These are phyloP conservation scores for Eulacestoma nigropectus DNA, from an alignment of 2,113 vertebrate genomes.

Conservation along the genomic window DNA sequence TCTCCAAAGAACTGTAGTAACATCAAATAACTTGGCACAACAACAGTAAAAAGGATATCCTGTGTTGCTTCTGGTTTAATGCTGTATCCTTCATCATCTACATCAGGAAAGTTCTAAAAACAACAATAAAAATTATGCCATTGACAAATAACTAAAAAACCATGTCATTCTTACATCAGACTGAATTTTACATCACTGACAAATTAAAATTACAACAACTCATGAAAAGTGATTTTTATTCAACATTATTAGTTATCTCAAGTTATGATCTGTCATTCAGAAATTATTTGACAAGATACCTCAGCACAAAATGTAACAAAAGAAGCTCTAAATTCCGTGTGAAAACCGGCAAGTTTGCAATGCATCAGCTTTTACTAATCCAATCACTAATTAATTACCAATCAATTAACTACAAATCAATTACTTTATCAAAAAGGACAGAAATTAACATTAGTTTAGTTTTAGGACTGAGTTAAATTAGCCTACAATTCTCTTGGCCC, in stretches of 20 bases:
- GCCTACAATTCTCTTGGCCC: neutral
- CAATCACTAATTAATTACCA: neutral
- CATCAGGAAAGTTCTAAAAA: slow-evolving; percentile 87
- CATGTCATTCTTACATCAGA: neutral
- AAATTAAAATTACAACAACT: neutral
- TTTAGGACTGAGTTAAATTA: neutral
- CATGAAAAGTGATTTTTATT: neutral
- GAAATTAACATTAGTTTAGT: neutral
- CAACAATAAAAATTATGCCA: neutral
- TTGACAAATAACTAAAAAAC: neutral
- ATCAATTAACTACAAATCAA: neutral
- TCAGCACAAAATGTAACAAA: neutral
- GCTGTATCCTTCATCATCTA: slow-evolving; percentile 95
- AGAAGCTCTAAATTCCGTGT: neutral
- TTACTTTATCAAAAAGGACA: neutral
- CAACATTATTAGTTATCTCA: neutral
- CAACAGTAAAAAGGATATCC: slow-evolving; percentile 83
- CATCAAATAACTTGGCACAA: neutral
- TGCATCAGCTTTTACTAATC: neutral
- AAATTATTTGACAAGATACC: neutral
- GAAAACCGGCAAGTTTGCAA: neutral
- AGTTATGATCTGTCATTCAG: neutral
- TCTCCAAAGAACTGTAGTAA: neutral
- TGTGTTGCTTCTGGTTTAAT: slow-evolving; percentile 91
- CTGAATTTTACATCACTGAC: neutral